Evolutionary conservation across 2,888 invertebrate species (phyloP).

Genomic region (Pogonocherus hispidulus): DNA sequence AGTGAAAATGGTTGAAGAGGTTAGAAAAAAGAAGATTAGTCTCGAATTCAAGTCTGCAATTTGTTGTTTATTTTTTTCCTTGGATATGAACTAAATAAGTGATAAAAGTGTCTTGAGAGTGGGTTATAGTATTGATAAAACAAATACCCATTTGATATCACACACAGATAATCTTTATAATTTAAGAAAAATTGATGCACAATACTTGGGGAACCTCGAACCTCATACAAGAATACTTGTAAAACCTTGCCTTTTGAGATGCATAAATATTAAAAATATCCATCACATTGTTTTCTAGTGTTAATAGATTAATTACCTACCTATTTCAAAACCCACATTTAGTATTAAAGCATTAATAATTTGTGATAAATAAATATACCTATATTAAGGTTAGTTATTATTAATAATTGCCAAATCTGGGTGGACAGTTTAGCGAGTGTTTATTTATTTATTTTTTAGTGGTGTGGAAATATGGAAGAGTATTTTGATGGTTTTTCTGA

Average conservation of each 20-base stretch:
- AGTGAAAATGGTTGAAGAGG: slow-evolving; percentile 12
- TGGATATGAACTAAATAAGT: slow-evolving; percentile 23
- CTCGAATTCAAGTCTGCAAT: slow-evolving; percentile 14
- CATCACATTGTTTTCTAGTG: slow-evolving; percentile 20
- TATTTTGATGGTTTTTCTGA: slow-evolving; percentile 47
- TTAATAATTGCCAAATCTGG: slow-evolving; percentile 19
- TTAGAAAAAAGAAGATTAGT: slow-evolving; percentile 20
- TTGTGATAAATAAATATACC: slow-evolving; percentile 36
- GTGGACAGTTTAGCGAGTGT: slow-evolving; percentile 25
- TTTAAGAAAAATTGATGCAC: slow-evolving; percentile 16
- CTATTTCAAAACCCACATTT: slow-evolving; percentile 10
- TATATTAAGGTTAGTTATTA: slow-evolving; percentile 36
- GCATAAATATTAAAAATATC: slow-evolving; percentile 25
- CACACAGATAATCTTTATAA: neutral
- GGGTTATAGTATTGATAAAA: slow-evolving; percentile 22
- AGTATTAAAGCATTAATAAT: slow-evolving; percentile 39
- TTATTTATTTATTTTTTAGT: slow-evolving; percentile 29
- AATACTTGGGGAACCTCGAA: neutral
- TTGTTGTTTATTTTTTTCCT: slow-evolving; percentile 17
- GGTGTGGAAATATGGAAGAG: slow-evolving; percentile 42
- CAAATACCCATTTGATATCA: slow-evolving; percentile 7
- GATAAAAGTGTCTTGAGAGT: slow-evolving; percentile 24
- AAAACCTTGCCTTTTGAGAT: slow-evolving; percentile 32
- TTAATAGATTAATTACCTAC: slow-evolving; percentile 11
- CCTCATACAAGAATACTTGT: too few relatives aligned